phyloP scores from a whole-genome alignment of 2,113 vertebrate species.

The Microtus ochrogaster region DNA sequence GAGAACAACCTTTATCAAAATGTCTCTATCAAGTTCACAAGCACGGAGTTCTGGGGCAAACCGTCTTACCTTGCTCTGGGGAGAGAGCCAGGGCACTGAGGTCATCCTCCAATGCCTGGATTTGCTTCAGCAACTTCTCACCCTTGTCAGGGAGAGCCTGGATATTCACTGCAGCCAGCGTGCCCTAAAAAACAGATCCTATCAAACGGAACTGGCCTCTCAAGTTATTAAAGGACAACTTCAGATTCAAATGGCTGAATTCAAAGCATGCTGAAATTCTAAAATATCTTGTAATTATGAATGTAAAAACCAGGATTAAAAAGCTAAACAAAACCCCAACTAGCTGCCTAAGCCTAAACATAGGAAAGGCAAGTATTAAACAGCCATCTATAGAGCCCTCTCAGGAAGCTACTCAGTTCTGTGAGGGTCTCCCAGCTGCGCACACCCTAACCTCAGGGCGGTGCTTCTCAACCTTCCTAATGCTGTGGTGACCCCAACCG shows the following conservation, averaged over 20 bases:
- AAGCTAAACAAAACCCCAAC: not conserved
- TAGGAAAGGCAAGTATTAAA: not conserved
- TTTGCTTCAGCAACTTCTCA: constrained; percentile 88
- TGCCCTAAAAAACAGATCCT: constrained; percentile 84
- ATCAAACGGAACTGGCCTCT: not conserved
- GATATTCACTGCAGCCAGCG: constrained; percentile 87
- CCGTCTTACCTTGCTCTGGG: constrained; percentile 75
- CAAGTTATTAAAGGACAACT: not conserved
- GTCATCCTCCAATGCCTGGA: constrained; percentile 88
- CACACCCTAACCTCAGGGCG: fast-evolving
- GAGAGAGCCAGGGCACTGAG: constrained; percentile 84
- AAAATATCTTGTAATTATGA: not conserved
- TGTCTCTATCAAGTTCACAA: not conserved
- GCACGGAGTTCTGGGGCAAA: not conserved
- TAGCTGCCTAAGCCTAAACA: not conserved
- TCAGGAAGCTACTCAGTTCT: not conserved
- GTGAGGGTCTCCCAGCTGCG: not conserved
- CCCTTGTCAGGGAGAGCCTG: constrained; percentile 91
- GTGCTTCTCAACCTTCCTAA: not conserved
- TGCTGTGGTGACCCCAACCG: not conserved
- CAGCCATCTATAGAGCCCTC: not conserved
- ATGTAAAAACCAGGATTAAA: not conserved
- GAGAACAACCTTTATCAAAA: not conserved
- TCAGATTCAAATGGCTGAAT: not conserved
- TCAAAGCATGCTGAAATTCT: constrained; percentile 7